Base-by-base conservation (phyloP, 2,113 vertebrate species). In the Pteropus alecto region DNA sequence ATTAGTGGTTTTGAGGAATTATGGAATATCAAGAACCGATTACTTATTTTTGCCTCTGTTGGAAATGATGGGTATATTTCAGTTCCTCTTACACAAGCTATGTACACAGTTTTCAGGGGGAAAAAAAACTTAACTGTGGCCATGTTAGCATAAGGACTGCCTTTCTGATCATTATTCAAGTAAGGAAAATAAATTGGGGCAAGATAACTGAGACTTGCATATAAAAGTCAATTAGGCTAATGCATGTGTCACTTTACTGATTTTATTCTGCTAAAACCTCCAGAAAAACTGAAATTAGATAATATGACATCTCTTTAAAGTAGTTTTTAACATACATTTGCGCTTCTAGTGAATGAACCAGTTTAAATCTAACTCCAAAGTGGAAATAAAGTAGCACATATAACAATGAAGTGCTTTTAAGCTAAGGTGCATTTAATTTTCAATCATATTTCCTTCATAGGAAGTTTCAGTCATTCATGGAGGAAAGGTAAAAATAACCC, bases 31-130 rank as follows among this genome's bases (percentile, higher is more conserved):
- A 95, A 48, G 61, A 86, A 51, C 22, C 46, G 70, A 87, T 90
- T 65, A 43, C 43, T 94, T 86, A 71, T 56, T 94, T 94, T 73
- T 93, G 10, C 83, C 16, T 88, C n/a, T 90, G 84, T 91, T 95
- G 54, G 63, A 90, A 78, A 60, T 92, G 51, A 41, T 95, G 19
- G 8, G 7, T 86, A 19, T 94, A 92, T 88, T 88, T 88, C 30
- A 76, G 41, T 51, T 4, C 21, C 35, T 18, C 2, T 22, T 89
- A 63, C 2, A 65, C 26, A 63, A 87, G 48, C 38, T 93, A 2
- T n/a, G 3, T 82, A 68, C 22, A 76, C 7, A 46, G 21, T 70
- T 76, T 87, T 81, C 43, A 35, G 38, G 38, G 38, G 38, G 38
- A 67, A 90, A 96, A n/a, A 71, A 90, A 96, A 24, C 24, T 60